Base-by-base conservation (phyloP, 2,888 invertebrate species). In the Auanema sp. region DNA sequence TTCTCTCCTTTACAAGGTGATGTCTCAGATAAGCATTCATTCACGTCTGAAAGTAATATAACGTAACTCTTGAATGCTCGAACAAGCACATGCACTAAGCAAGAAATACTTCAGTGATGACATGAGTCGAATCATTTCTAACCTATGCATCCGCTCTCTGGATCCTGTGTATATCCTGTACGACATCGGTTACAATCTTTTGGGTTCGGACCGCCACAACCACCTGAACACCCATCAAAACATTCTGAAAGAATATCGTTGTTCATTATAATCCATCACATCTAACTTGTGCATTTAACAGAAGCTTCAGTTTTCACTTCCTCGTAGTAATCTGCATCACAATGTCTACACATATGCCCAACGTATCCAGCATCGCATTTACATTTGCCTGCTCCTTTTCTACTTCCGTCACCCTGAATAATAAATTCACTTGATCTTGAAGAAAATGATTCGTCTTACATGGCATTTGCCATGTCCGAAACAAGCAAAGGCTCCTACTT, bases 341-440 rank as follows among this genome's bases (percentile, higher is more conserved):
- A 97, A n/a, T 88, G 85, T 59, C 90, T 88, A 85, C 97, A 97
- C 25, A 87, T 85, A 0, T 89, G 88, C 0, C 93, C 93, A 0
- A 84, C 80, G 83, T 96, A 96, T 0, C 93, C 95, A 6, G 84
- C 80, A 79, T 93, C 89, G 85, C 96, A 97, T 14, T 88, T 86
- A 83, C 97, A 97, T 67, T 90, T 89, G 0, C 96, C 97, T 81
- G 90, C 92, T 0, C 97, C 97, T 84, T 92, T 92, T 50, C 95
- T 88, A 0, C 93, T 94, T 0, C 96, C 96, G 68, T 90, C 89
- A 0, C 96, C 96, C 87, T 88, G 69, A 6, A 80, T 74, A 61
- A n/a, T 14, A n/a, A 60, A 16, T 55, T 14, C 16, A 24, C 21
- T 40, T 8, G 8, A 16, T 21, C 41, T 43, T 58, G 25, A 12